Evolutionary conservation across 2,797 vertebrate species (phyloP).

Genomic region (Lagorchestes hirsutus): DNA sequence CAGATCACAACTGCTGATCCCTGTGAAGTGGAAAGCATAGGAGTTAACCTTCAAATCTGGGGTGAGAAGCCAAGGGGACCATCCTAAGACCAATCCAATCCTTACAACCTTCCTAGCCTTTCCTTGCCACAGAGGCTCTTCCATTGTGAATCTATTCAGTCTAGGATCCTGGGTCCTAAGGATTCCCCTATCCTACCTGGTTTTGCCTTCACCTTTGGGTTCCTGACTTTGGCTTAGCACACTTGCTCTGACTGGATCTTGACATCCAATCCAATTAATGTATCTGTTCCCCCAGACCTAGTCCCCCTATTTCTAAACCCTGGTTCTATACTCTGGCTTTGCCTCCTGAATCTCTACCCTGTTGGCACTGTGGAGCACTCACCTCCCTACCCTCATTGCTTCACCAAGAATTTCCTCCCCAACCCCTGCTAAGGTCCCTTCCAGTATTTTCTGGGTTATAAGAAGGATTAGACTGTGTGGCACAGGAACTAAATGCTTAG

Average conservation of each 20-base stretch:
- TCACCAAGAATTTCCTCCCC: neutral
- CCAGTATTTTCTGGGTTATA: neutral
- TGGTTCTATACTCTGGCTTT: neutral
- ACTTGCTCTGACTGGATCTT: neutral
- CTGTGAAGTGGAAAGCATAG: neutral
- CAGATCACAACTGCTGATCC: neutral
- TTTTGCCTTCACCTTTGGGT: neutral
- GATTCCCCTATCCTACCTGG: neutral
- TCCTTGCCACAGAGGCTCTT: neutral
- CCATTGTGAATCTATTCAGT: neutral
- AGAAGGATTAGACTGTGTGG: neutral
- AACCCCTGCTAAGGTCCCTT: neutral
- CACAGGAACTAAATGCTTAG: neutral
- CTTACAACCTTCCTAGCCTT: neutral
- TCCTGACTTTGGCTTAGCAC: neutral
- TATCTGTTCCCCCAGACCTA: neutral
- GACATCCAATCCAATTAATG: neutral
- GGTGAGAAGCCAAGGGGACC: neutral
- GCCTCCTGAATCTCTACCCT: neutral
- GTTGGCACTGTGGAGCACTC: neutral
- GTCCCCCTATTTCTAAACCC: neutral
- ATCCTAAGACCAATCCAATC: neutral
- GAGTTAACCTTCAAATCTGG: neutral
- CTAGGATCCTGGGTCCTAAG: neutral
- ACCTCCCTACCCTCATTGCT: neutral